Evolutionary conservation across 2,113 vertebrate genomes (phyloP).

Genomic region (Xiphophorus maculatus): DNA sequence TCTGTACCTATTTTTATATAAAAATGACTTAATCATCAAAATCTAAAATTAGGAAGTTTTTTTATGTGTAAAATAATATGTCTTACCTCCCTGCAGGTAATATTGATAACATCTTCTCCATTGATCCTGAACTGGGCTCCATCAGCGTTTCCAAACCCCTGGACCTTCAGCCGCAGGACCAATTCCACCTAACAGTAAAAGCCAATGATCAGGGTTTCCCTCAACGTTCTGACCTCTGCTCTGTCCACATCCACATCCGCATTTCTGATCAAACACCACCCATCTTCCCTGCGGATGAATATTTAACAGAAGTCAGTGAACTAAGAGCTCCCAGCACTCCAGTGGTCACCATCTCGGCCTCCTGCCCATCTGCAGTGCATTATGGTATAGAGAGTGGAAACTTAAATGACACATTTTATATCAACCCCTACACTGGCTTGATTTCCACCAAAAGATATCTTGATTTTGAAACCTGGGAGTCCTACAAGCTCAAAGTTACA

Average conservation of each 20-base stretch:
- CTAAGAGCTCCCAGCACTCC: slow-evolving; percentile 79
- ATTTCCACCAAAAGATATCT: slow-evolving; percentile 83
- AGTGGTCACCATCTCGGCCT: slow-evolving; percentile 83
- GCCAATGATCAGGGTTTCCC: slow-evolving; percentile 91
- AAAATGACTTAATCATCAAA: not conserved
- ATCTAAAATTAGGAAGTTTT: not conserved
- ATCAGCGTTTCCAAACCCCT: slow-evolving; percentile 83
- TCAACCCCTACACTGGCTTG: slow-evolving; percentile 90
- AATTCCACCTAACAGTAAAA: slow-evolving; percentile 86
- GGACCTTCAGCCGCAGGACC: slow-evolving; percentile 77
- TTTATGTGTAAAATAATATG: not conserved
- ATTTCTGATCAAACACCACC: slow-evolving; percentile 87
- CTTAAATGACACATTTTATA: slow-evolving; percentile 82
- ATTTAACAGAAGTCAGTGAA: slow-evolving; percentile 91
- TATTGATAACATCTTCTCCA: slow-evolving; percentile 84
- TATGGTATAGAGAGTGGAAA: slow-evolving; percentile 91
- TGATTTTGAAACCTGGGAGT: slow-evolving; percentile 87
- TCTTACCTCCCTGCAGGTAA: slow-evolving; percentile 84
- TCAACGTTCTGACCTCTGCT: slow-evolving; percentile 84
- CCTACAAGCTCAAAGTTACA: slow-evolving; percentile 87
- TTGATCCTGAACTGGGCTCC: slow-evolving; percentile 84
- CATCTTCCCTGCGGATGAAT: slow-evolving; percentile 85
- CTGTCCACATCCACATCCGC: slow-evolving; percentile 80
- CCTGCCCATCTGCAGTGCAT: slow-evolving; percentile 84
- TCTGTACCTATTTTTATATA: not conserved